Base-by-base conservation (phyloP, 2,797 vertebrate species). In the Echiichthys vipera region DNA sequence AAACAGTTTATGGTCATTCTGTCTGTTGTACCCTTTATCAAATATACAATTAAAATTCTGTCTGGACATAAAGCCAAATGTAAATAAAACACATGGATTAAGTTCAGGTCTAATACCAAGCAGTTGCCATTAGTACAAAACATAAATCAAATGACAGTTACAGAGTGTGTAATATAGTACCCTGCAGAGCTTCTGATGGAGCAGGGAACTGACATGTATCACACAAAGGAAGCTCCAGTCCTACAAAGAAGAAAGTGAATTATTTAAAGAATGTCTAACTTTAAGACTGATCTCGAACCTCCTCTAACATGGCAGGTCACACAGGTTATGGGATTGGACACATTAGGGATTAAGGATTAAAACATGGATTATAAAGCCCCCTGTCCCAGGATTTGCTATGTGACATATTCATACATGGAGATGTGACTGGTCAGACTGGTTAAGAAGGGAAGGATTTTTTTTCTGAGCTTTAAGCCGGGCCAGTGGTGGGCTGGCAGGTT, bases 341-440 rank as follows among this genome's bases (percentile, higher is more conserved):
- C 73, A 83, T 90, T 84, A 80, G 22, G 86, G 86, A 91, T 91
- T 90, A 87, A 49, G 84, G 84, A 91, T 91, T 91, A 86, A 85
- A 84, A 81, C 78, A 51, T 78, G 81, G 84, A 89, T 90, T 91
- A 89, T 84, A 81, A 88, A 72, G 64, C 65, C 74, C 45, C 53
- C 68, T 12, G 20, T 78, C 64, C 67, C 49, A 51, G 81, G 80
- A 85, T 91, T 89, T 90, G 22, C 53, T 61, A 39, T 68, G 69
- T 86, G 85, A 89, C 88, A 91, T 81, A 83, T 88, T 85, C 79
- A 82, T 81, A 85, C 77, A 86, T 64, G 72, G 77, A 84, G 71
- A 89, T 84, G 77, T 77, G 82, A 79, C 71, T 87, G 90, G 87
- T 90, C 89, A 90, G 62, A 87, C 72, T 78, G 76, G 78, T 85